These are phyloP conservation scores for Dioctria linearis DNA, from an alignment of 2,888 invertebrate species.

Conservation along the genomic window DNA sequence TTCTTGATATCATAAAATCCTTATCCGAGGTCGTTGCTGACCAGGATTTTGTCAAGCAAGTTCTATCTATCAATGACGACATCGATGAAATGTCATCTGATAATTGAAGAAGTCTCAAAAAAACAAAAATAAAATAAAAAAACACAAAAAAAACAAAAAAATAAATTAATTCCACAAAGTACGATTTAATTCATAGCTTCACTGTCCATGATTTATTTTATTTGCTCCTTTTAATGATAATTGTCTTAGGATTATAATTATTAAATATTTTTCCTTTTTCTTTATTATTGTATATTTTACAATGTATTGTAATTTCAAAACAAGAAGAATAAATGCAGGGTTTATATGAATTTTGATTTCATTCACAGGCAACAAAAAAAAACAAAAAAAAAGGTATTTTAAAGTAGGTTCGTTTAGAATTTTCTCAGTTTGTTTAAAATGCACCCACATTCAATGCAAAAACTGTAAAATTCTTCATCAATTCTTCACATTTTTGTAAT, in stretches of 20 bases:
- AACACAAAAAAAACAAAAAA: no score
- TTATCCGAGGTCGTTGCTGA: constrained; percentile 80
- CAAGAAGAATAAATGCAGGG: constrained; percentile 42
- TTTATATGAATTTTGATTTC: constrained; percentile 10
- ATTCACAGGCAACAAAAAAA: background rate
- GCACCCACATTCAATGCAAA: no score
- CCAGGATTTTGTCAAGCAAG: constrained; percentile 81
- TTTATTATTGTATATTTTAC: constrained; percentile 51
- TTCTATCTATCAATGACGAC: constrained; percentile 85
- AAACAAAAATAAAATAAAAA: background rate
- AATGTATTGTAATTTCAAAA: constrained; percentile 15
- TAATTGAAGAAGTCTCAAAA: constrained; percentile 71
- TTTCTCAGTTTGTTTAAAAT: no score
- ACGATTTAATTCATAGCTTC: constrained; percentile 5
- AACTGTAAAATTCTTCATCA: no score
- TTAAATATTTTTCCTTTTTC: constrained; percentile 50
- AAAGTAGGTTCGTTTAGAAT: no score
- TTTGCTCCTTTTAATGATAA: constrained; percentile 63
- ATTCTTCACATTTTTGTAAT: no score
- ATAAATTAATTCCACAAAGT: background rate
- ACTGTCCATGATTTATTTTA: constrained; percentile 20
- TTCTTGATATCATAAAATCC: constrained; percentile 77
- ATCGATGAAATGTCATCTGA: constrained; percentile 84
- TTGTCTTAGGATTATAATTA: constrained; percentile 54
- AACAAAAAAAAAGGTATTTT: no score